Base-by-base conservation (phyloP, 1,140 invertebrate genomes). In the Amphibalanus amphitrite region DNA sequence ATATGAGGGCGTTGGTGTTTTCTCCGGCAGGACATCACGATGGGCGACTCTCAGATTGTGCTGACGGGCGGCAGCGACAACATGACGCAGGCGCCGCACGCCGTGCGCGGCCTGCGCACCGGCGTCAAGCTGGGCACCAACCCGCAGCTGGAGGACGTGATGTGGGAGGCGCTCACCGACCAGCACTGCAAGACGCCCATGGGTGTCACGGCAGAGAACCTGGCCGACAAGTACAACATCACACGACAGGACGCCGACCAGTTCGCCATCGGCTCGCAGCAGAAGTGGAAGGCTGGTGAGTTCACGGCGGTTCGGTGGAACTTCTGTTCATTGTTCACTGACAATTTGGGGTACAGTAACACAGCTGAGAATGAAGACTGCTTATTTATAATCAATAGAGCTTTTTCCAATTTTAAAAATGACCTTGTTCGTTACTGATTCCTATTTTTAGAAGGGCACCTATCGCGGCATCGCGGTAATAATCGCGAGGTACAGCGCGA, bases 191-290 rank as follows among this genome's bases (percentile, higher is more conserved):
- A 93, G 76, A 84, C 93, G 28, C 91, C 95, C 0, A 99, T 99
- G 97, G 97, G 91, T 10, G 81, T 96, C 73, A 99, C 97, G 1
- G 97, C 97, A 17, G 97, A 99, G 82, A 99, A 98, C 80, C 83
- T 99, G 40, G 96, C 93, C 3, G 90, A 86, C 28, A 89, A 98
- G 78, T 97, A 91, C 78, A 88, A 89, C 40, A 84, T 99, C 38
- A 89, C 88, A 0, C 83, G 92, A 70, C 86, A 92, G 75, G 91
- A 97, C 76, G 90, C 90, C 72, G 95, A 99, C 78, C 82, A 88
- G 73, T 98, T 90, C 83, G 88, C 96, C 13, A 78, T 97, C 0
- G 84, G 83, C 74, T 97, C 95, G 20, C 91, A 94, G 78, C 83
- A 86, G 75, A 81, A 85, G 73, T 96, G 90, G 90, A 90, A 91